A percentile compares a stretch with the other conserved stretches of the same genome.
These are phyloP conservation scores for Amphiprion ocellaris DNA, from an alignment of 2,113 vertebrate species.

Conservation along the genomic window DNA sequence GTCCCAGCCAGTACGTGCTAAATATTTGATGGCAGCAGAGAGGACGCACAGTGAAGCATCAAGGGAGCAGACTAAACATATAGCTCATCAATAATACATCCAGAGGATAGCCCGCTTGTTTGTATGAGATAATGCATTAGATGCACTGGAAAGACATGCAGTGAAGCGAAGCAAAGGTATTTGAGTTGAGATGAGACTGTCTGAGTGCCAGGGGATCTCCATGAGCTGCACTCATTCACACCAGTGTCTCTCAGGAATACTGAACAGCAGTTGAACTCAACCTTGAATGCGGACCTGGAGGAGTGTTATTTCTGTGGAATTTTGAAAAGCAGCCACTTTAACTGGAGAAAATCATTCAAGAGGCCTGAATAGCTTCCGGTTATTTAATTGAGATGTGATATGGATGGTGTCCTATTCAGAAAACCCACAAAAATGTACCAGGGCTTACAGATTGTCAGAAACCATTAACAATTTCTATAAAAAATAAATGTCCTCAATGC, in stretches of 20 bases:
- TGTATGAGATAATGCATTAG: slow-evolving; percentile 66
- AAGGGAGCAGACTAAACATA: slow-evolving; percentile 69
- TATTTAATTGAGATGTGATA: slow-evolving; percentile 2
- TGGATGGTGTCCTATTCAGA: background rate
- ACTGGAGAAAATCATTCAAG: slow-evolving; percentile 19
- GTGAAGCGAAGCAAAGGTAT: slow-evolving; percentile 68
- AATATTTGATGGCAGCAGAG: slow-evolving; percentile 81
- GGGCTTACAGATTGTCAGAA: background rate
- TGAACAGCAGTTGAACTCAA: slow-evolving; percentile 58
- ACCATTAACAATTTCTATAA: background rate
- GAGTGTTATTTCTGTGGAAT: slow-evolving; percentile 35
- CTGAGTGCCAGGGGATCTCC: slow-evolving; percentile 49
- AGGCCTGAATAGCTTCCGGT: background rate
- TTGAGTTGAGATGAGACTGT: slow-evolving; percentile 65
- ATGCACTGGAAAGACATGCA: slow-evolving; percentile 60
- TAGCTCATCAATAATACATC: slow-evolving; percentile 81
- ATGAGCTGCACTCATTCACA: slow-evolving; percentile 42
- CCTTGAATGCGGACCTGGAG: slow-evolving; percentile 33
- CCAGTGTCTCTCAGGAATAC: slow-evolving; percentile 57
- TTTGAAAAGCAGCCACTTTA: slow-evolving; percentile 29
- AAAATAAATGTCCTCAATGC: background rate
- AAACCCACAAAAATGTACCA: background rate
- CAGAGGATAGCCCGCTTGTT: slow-evolving; percentile 47
- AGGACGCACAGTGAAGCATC: slow-evolving; percentile 55
- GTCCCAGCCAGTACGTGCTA: slow-evolving; percentile 64